Conservation (phyloP, 2,888 invertebrate species). For the Sussaba pulchella region DNA sequence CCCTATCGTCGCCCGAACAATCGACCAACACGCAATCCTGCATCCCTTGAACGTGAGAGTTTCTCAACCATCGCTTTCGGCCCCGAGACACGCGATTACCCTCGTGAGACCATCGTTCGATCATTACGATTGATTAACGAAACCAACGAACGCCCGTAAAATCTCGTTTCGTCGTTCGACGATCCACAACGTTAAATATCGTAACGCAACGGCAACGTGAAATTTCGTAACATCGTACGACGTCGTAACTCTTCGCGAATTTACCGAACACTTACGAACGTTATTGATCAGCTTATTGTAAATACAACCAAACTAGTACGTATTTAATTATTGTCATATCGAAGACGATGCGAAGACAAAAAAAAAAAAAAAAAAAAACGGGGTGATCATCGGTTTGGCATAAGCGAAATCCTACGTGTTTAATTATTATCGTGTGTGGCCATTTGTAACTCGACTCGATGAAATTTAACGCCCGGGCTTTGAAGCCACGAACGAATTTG, state of each 20-base stretch:
- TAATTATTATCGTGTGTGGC: constrained; percentile 18
- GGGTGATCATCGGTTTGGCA: too few species aligned
- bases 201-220: constrained; percentile 24
- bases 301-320: constrained; percentile 29
- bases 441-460: constrained; percentile 26
- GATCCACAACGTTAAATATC: constrained; percentile 10
- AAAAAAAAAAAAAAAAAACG: too few species aligned
- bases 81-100: constrained; percentile 26
- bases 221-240: constrained; percentile 37
- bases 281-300: constrained; percentile 57
- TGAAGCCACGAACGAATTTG: constrained; percentile 24
- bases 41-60: constrained; percentile 78
- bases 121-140: constrained; percentile 11
- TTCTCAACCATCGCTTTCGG: neutral
- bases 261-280: constrained; percentile 34
- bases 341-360: constrained; percentile 23
- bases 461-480: constrained; percentile 39
- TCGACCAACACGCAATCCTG: constrained; percentile 86
- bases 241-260: constrained; percentile 20
- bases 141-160: neutral
- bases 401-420: constrained; percentile 20
- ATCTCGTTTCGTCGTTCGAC: constrained; percentile 1
- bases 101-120: constrained; percentile 31
- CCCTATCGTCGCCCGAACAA: constrained; percentile 88
- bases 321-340: constrained; percentile 42